These are phyloP conservation scores for Ostrea edulis DNA, from an alignment of 1,140 invertebrate genomes.

Conservation along the genomic window DNA sequence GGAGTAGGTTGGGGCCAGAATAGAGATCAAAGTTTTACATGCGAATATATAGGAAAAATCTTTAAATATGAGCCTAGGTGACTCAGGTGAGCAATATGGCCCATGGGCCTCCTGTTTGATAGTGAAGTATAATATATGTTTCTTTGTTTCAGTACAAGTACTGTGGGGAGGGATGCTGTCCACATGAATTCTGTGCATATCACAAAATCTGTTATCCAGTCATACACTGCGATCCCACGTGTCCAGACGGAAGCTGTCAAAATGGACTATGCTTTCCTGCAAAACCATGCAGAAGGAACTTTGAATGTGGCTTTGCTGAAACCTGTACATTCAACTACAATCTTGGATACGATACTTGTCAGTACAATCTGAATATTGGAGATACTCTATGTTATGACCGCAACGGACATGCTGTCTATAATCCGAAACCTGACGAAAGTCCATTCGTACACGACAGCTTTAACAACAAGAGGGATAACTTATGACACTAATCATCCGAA, in stretches of 20 bases:
- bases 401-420: not conserved
- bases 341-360: slow-evolving; percentile 73
- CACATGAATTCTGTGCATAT: slow-evolving; percentile 75
- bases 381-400: slow-evolving; percentile 84
- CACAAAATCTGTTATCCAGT: slow-evolving; percentile 74
- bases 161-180: slow-evolving; percentile 73
- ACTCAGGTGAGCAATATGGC: too few species aligned
- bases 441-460: not conserved
- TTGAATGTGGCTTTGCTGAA: slow-evolving; percentile 65
- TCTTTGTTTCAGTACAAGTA: slow-evolving; percentile 69
- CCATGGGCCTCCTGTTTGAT: too few species aligned
- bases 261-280: slow-evolving; percentile 72
- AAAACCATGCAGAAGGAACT: slow-evolving; percentile 61
- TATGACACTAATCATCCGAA: not conserved
- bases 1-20: too few species aligned
- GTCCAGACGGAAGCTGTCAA: slow-evolving; percentile 73
- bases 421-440: slow-evolving; percentile 1
- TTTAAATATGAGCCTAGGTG: too few species aligned
- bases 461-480: not conserved
- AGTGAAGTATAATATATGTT: too few species aligned
- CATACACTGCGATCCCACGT: slow-evolving; percentile 70
- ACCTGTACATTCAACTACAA: slow-evolving; percentile 71
- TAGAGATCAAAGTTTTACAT: too few species aligned
- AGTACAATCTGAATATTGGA: slow-evolving; percentile 75
- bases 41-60: too few species aligned